These are phyloP conservation scores for Microtus agrestis DNA, from an alignment of 2,797 vertebrate species.

Conservation along the genomic window DNA sequence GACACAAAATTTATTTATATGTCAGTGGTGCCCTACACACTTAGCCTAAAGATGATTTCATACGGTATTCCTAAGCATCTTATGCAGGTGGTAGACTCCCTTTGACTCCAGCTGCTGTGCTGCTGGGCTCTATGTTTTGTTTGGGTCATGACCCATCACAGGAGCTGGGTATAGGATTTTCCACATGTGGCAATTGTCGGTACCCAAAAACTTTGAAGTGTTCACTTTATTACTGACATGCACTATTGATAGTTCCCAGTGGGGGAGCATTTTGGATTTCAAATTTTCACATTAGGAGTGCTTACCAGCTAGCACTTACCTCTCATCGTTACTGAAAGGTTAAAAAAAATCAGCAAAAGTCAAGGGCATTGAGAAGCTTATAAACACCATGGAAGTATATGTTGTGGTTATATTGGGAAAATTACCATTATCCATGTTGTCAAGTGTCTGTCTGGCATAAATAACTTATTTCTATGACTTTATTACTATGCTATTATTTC, in stretches of 20 bases:
- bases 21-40: background rate
- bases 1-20: background rate
- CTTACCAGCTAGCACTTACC: background rate
- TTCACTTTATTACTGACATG: background rate
- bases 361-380: background rate
- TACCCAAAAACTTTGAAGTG: background rate
- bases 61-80: background rate
- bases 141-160: background rate
- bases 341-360: background rate
- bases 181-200: background rate
- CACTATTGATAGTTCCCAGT: background rate
- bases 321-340: background rate
- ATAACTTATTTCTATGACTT: background rate
- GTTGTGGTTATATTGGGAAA: background rate
- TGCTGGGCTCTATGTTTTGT: background rate
- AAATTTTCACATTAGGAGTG: background rate
- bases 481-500: conserved; percentile 24
- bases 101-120: background rate
- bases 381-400: background rate
- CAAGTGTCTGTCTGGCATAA: background rate
- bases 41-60: background rate
- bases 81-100: background rate
- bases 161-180: background rate
- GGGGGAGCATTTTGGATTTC: background rate
- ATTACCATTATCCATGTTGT: background rate